These are phyloP conservation scores for Bryconaethiops microstoma DNA, from an alignment of 2,797 vertebrate genomes.

Conservation along the genomic window DNA sequence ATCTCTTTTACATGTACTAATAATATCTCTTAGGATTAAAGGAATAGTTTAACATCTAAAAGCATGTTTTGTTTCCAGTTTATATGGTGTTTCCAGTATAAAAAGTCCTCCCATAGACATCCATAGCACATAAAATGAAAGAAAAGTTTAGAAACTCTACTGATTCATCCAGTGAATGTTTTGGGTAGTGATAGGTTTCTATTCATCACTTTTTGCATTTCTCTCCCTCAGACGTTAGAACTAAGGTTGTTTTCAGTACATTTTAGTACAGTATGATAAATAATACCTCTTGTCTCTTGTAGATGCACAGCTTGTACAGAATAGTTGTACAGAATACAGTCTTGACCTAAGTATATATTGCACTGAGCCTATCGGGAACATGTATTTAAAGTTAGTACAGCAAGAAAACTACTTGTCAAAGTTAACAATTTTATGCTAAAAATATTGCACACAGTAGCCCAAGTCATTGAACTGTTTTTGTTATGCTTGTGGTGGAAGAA, in stretches of 20 bases:
- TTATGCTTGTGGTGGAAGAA: background rate
- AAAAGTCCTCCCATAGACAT: background rate
- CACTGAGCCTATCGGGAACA: too few species aligned
- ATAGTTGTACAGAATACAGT: too few species aligned
- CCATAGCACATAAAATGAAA: background rate
- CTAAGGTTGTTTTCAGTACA: too few species aligned
- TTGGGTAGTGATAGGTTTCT: too few species aligned
- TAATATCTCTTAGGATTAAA: background rate
- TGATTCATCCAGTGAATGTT: too few species aligned
- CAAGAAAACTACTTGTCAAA: background rate
- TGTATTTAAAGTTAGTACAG: too few species aligned
- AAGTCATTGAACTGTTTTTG: background rate
- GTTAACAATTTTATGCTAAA: background rate
- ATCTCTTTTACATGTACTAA: conserved; percentile 15
- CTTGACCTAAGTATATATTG: too few species aligned
- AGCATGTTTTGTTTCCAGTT: background rate
- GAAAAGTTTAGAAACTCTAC: background rate
- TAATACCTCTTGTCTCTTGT: too few species aligned
- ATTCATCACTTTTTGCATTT: too few species aligned
- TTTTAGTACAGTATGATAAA: too few species aligned
- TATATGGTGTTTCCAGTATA: background rate
- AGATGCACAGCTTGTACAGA: too few species aligned
- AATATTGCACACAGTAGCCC: background rate
- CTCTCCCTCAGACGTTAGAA: too few species aligned
- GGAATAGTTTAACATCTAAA: background rate